These are phyloP conservation scores for Conistra vaccinii DNA, from an alignment of 2,888 invertebrate genomes.

Conservation along the genomic window DNA sequence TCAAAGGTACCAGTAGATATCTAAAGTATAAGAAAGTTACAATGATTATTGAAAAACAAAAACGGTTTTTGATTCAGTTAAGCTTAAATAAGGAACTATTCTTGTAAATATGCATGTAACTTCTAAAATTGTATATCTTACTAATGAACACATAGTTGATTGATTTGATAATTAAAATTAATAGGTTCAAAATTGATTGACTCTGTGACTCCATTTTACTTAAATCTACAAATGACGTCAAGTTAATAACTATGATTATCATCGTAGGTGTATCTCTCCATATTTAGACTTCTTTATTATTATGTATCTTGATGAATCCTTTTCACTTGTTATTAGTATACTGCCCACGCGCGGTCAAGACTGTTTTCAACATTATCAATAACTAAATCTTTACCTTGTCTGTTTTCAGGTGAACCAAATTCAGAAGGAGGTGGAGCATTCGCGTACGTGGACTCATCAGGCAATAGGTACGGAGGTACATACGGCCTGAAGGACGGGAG, in stretches of 20 bases:
- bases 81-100: neutral
- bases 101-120: neutral
- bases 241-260: constrained; percentile 31
- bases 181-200: constrained; percentile 38
- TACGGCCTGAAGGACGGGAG: constrained; percentile 79
- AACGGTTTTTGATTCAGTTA: neutral
- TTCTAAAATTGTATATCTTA: neutral
- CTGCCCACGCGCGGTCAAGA: constrained; percentile 19
- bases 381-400: neutral
- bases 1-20: too few species aligned
- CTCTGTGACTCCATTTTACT: constrained; percentile 23
- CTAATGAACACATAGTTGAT: constrained; percentile 30
- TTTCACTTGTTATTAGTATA: constrained; percentile 7
- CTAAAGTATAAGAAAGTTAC: too few species aligned
- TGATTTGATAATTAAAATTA: constrained; percentile 21
- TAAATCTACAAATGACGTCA: constrained; percentile 39
- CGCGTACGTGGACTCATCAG: constrained; percentile 82
- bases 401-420: constrained; percentile 58
- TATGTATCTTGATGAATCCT: constrained; percentile 27
- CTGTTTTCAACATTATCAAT: neutral
- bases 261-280: constrained; percentile 38
- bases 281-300: constrained; percentile 19
- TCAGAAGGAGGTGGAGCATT: constrained; percentile 78
- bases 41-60: too few species aligned
- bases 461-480: constrained; percentile 86